phyloP scores from a whole-genome alignment of 2,888 invertebrate genomes.

The Rotaria magnacalcarata region DNA sequence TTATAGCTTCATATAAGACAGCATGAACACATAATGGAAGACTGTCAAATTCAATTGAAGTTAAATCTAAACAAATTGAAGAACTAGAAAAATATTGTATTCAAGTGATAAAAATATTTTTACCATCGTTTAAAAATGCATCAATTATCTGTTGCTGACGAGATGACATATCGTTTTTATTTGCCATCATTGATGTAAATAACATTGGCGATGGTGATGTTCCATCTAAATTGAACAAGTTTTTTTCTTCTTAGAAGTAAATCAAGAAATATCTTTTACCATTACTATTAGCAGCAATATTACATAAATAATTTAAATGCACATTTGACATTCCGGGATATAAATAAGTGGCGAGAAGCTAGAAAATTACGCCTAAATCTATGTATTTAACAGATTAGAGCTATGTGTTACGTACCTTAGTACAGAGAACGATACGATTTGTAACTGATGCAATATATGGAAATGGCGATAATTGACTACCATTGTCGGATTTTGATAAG shows the following conservation, averaged over 20 bases:
- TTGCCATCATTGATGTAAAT: not conserved
- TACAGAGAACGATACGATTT: constrained; percentile 39
- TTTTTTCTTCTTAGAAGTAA: not conserved
- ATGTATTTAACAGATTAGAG: no score
- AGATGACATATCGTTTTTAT: not conserved
- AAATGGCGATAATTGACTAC: constrained; percentile 37
- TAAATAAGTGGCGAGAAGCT: not conserved
- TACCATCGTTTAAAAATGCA: constrained; percentile 28
- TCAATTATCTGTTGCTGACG: constrained; percentile 9
- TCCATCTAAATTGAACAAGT: not conserved
- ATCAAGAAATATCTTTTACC: not conserved
- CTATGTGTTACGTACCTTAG: not conserved
- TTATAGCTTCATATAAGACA: constrained; percentile 68
- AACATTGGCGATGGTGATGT: constrained; percentile 6
- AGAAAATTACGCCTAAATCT: not conserved
- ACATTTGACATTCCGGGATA: constrained; percentile 8
- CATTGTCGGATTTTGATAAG: not conserved
- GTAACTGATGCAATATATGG: constrained; percentile 42
- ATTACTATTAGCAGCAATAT: constrained; percentile 17
- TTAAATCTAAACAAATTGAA: constrained; percentile 63
- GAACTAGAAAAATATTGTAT: constrained; percentile 46
- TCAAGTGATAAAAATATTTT: not conserved
- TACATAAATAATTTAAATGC: constrained; percentile 26
- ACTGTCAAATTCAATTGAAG: constrained; percentile 68
- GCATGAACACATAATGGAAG: constrained; percentile 71